Evolutionary conservation across 2,797 vertebrate genomes (phyloP), one percentile per base, ranked within the genome.

Genomic region (Erpetoichthys calabaricus): DNA sequence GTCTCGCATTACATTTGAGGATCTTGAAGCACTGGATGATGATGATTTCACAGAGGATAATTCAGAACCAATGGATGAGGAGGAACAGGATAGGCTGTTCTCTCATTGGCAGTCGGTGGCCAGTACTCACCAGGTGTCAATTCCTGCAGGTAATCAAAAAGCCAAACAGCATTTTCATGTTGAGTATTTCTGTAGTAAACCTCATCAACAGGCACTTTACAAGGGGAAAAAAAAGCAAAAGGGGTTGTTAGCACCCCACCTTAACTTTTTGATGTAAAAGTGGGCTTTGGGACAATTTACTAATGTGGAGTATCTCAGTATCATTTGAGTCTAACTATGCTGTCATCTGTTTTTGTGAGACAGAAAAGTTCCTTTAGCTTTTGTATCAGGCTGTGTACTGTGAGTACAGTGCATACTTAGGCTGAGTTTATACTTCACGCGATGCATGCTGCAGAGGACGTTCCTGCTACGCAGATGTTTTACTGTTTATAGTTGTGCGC

Each of bases 1-100:
- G 89, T 88, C 81, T 57, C 76, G 88, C 45, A 89, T 90, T 64
- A 87, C 81, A 7, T 67, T 89, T 43, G 88, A 90, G 55, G 89
- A 90, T 59, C 79, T 90, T 0, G 83, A 81, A 0, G 76, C 65
- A 45, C 61, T 91, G 70, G 83, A 82, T 1, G 76, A 79, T 0
- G 51, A 53, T 42, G 71, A 81, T 68, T 78, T 79, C 56, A 60
- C 75, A 67, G 64, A 70, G 0, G 79, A 79, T 6, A 73, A 62
- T 51, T 65, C 70, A 0, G 77, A 85, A 54, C 73, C 79, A 63
- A 75, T 75, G 63, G 78, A 62, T 1, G 75, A 68, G 0, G 80
- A 76, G 8, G 70, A 77, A 5, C 56, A 73, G 45, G 65, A 68
- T 6, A 70, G 60, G 3, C 68, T 91, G 62, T 81, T 88, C 61